Conservation (phyloP, 2,888 invertebrate species). For the Xestobium rufovillosum region DNA sequence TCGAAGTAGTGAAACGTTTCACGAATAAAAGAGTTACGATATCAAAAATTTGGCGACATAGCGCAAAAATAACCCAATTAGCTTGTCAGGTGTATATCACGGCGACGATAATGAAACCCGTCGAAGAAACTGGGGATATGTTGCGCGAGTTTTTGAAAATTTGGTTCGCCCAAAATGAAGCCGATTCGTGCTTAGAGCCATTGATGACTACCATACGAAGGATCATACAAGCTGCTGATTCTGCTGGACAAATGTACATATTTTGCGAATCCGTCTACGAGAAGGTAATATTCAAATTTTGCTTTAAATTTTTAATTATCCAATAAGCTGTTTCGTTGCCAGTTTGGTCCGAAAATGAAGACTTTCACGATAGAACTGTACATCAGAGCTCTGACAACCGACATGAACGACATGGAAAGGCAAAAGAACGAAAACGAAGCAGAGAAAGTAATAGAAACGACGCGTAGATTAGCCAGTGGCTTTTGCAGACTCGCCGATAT, state of each 20-base stretch:
- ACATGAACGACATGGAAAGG: slow-evolving; percentile 67
- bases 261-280: slow-evolving; percentile 49
- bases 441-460: slow-evolving; percentile 48
- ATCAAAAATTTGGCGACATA: slow-evolving; percentile 50
- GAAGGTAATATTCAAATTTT: slow-evolving; percentile 27
- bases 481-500: slow-evolving; percentile 58
- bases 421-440: slow-evolving; percentile 51
- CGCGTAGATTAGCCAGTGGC: slow-evolving; percentile 53
- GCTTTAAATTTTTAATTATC: slow-evolving; percentile 10
- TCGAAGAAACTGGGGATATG: slow-evolving; percentile 35
- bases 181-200: slow-evolving; percentile 31
- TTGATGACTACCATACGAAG: slow-evolving; percentile 36
- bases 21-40: slow-evolving; percentile 44
- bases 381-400: slow-evolving; percentile 65
- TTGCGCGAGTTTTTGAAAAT: slow-evolving; percentile 37
- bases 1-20: slow-evolving; percentile 49
- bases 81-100: slow-evolving; percentile 51
- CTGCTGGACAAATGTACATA: slow-evolving; percentile 60
- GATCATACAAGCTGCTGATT: slow-evolving; percentile 49
- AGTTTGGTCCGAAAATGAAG: slow-evolving; percentile 44
- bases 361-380: slow-evolving; percentile 65
- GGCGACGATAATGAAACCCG: slow-evolving; percentile 48
- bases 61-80: slow-evolving; percentile 49
- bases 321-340: slow-evolving; percentile 15
- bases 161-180: slow-evolving; percentile 38